Base-by-base conservation (phyloP, 2,113 vertebrate species). In the Corapipo altera region DNA sequence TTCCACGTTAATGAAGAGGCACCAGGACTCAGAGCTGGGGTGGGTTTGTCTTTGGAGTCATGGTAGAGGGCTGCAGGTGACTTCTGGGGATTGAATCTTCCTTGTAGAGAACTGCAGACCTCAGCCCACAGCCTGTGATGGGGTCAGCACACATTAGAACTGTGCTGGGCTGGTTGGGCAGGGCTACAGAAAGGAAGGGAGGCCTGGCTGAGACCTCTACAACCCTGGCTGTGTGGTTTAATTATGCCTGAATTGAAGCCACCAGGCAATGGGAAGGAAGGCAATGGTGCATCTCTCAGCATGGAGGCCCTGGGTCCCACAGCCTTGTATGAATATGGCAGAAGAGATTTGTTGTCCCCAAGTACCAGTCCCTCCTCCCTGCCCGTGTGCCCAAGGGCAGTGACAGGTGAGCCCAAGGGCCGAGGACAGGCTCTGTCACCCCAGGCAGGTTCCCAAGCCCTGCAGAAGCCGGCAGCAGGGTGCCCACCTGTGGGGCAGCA, bases 401-500 rank as follows among this genome's bases (percentile, higher is more conserved):
- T 2, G 6, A 54, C 67, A 54, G 48, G 11, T 52, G 70, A 85
- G 10, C 15, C 33, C 1, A 5, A 80, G 18, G 41, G 22, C 74
- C 52, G 22, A 49, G 70, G 86, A 32, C 43, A 66, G 55, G 14
- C 28, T 85, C 55, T 85, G 65, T 74, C 37, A 48, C 15, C 12
- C 44, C 6, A 2, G 12, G 37, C 41, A 76, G 82, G 32, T 19
- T 74, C 51, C 35, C 6, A 1, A 67, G 37, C 33, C 75, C n/a
- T 71, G 66, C 27, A 75, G 51, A 85, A 80, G 17, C 30, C 64
- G 32, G 39, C 30, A 89, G 41, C 30, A 65, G 77, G 49, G 37
- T 83, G 11, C 51, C 67, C 2, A 3, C 26, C 28, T 0, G 0
- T 5, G 1, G 16, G 41, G 12, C n/a, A 70, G 78, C 7, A 1